Evolutionary conservation across 2,888 invertebrate genomes (phyloP).

Genomic region (Pharmacophagus antenor): DNA sequence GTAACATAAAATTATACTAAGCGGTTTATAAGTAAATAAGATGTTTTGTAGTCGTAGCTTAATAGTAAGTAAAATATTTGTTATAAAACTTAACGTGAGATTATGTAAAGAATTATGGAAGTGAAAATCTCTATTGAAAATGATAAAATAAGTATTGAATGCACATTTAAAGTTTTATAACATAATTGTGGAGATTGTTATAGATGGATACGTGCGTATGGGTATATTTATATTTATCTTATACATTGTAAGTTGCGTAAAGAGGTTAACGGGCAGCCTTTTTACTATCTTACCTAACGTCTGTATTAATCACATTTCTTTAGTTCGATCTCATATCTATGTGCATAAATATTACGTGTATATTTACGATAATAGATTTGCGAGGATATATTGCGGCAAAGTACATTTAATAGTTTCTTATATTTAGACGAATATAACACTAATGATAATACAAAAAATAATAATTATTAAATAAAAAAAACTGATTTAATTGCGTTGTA

Average conservation of each 20-base stretch:
- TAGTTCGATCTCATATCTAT: not conserved
- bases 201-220: not conserved
- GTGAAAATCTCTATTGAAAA: not conserved
- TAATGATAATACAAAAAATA: too few species aligned
- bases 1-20: too few species aligned
- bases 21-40: too few species aligned
- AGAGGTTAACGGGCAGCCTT: conserved; percentile 3
- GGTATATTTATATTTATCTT: not conserved
- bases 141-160: not conserved
- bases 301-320: not conserved
- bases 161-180: not conserved
- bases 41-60: not conserved
- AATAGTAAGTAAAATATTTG: not conserved
- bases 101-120: too few species aligned
- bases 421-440: too few species aligned
- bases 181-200: not conserved
- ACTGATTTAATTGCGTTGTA: too few species aligned
- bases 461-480: too few species aligned
- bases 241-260: not conserved
- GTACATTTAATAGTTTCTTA: too few species aligned
- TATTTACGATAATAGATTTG: not conserved
- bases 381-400: not conserved
- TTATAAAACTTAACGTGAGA: not conserved
- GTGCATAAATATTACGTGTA: too few species aligned
- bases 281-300: conserved; percentile 1